Evolutionary conservation across 1,140 invertebrate species (phyloP), one percentile per base, ranked within the genome.

Genomic region (Procambarus virginalis): DNA sequence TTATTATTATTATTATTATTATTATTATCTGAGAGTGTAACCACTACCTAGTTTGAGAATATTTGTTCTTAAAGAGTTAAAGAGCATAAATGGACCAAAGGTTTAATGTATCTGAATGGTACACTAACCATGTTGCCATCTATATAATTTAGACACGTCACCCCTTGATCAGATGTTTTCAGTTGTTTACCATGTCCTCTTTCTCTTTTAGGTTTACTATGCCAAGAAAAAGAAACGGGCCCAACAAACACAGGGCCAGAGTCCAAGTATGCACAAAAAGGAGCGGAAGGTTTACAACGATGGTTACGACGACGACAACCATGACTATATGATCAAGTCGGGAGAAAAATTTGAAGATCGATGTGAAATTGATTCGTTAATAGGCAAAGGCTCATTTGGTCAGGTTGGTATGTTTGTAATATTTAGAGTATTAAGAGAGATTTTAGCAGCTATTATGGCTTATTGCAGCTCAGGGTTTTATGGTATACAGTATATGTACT

Each of bases 261-360:
- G 91, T 93, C 94, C 92, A 94, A 93, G 96, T 92, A 97, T 97
- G 92, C 97, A 97, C 94, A 98, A 98, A 94, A 98, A 98, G 94
- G 97, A 98, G 94, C 95, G 97, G 92, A 98, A 98, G 95, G 95
- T 99, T 76, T 99, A 98, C 95, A 99, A 99, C 94, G 98, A 99
- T 93, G 98, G 99, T 88, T 99, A 98, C 94, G 99, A 99, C 94
- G 99, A 99, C 94, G 98, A 99, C 94, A 99, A 99, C 95, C 98
- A 99, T 94, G 99, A 99, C 95, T 99, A 99, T 95, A 99, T 99
- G 94, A 98, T 99, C 93, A 98, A 98, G 94, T 97, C 97, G 94
- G 99, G 98, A 93, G 99, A 99, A 95, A 98, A 99, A 95, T 99
- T 99, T 96, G 96, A 99, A 93, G 98, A 99, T 95, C 96, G 99